Base-by-base conservation (phyloP, 1,140 invertebrate species). In the Zaprionus ornatus region DNA sequence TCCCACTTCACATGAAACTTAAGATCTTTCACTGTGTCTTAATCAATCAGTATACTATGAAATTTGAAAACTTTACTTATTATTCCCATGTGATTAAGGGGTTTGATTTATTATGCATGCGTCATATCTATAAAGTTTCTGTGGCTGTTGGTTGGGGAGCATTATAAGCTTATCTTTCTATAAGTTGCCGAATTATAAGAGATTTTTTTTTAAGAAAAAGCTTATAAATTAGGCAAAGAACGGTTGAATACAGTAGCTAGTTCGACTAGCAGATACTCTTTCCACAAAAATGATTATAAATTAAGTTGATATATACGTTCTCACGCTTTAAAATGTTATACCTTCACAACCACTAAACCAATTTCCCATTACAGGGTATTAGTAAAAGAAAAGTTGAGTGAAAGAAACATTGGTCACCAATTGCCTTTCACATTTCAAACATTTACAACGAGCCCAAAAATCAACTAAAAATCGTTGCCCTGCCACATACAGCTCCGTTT, bases 351-450 rank as follows among this genome's bases (percentile, higher is more conserved):
- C 7, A 9, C 29, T 7, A 4, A 32, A 32, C 7, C 15, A 6
- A 40, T n/a, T 40, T 15, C 13, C 37, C 9, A 5, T 45, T 3
- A 45, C 40, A 45, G 40, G n/a, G 40, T 45, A 45, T 45, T 45
- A 17, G 15, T 37, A 29, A 52, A 45, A 37, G 56, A 65, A 67
- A 73, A 73, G 63, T 74, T 57, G 45, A 40, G 32, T 67, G 70
- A 73, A 69, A 62, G 66, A 69, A 63, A 69, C 27, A 15, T 57
- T 57, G 10, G 54, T 37, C 37, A 6, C 27, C 25, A 45, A 54
- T 50, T 60, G 76, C 76, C 80, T 83, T 82, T 83, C 81, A 83
- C 80, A 82, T 82, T 74, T 55, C 7, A 21, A 74, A 63, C 48
- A 45, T 55, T 66, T 59, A 61, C 57, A 48, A 62, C 17, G 9